phyloP scores from a whole-genome alignment of 2,113 vertebrate genomes.

The Gopherus flavomarginatus region DNA sequence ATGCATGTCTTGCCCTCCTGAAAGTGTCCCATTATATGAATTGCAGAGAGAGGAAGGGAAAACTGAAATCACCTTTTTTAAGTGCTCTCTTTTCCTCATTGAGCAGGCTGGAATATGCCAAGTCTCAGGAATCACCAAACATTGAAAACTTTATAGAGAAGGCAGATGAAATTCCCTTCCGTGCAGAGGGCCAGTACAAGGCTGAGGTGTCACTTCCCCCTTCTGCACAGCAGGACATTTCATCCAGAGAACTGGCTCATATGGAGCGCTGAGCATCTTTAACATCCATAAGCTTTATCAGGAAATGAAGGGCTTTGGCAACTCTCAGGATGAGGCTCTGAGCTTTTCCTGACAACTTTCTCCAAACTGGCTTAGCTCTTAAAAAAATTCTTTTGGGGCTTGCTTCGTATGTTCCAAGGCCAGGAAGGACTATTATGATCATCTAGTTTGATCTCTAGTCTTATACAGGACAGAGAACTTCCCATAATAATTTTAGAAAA shows the following conservation, averaged over 20 bases:
- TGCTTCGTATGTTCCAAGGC: not conserved
- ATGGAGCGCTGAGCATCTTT: not conserved
- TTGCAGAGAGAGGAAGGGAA: not conserved
- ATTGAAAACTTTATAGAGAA: not conserved
- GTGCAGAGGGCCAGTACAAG: not conserved
- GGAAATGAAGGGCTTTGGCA: rapidly evolving
- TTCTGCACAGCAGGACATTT: not conserved
- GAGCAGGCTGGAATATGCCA: not conserved
- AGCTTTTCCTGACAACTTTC: not conserved
- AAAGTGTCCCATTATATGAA: not conserved
- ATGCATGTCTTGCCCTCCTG: not conserved
- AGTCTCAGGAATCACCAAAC: not conserved
- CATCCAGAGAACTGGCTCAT: not conserved
- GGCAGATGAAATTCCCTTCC: slow-evolving; percentile 18
- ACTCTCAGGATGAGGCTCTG: not conserved
- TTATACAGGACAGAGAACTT: not conserved
- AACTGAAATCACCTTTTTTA: not conserved
- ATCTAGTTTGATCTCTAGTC: not conserved
- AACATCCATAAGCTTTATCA: not conserved
- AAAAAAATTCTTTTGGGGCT: not conserved
- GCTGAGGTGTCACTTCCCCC: not conserved
- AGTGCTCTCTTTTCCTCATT: not conserved
- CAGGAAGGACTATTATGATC: not conserved
- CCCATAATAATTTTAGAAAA: not conserved
- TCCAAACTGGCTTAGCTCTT: not conserved